These are phyloP conservation scores for Gorilla gorilla DNA, from an alignment of 2,113 vertebrate species.

Conservation along the genomic window DNA sequence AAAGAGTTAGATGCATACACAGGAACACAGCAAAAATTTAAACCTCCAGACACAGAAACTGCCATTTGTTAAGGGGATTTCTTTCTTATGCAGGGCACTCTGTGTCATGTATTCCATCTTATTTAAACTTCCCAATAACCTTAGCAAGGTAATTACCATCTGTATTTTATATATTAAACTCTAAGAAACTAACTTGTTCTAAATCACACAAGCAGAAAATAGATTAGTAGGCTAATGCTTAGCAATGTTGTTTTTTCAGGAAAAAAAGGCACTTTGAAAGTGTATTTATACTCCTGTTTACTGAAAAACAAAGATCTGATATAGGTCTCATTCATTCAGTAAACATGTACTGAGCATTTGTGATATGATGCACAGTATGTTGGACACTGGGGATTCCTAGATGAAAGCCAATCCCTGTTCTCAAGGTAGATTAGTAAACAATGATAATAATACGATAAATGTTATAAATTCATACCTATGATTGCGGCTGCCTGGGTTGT, in stretches of 20 bases:
- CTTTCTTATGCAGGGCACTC: not conserved
- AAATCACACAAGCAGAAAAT: not conserved
- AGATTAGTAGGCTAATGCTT: not conserved
- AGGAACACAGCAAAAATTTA: not conserved
- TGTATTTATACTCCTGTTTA: not conserved
- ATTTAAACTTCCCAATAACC: not conserved
- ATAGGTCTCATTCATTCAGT: not conserved
- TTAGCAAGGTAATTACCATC: not conserved
- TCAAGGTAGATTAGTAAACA: not conserved
- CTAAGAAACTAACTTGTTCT: not conserved
- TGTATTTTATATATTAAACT: not conserved
- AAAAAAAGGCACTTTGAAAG: not conserved
- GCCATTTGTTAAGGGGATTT: not conserved
- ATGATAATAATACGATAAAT: not conserved
- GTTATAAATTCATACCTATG: constrained; percentile 85
- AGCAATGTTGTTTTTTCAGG: not conserved
- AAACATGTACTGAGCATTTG: not conserved
- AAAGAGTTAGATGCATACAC: not conserved
- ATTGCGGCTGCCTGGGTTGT: constrained; percentile 97
- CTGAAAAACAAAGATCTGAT: not conserved
- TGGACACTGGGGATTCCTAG: not conserved
- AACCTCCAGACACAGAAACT: not conserved
- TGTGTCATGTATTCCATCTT: not conserved
- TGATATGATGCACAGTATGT: not conserved
- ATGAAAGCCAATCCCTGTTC: not conserved